phyloP scores from a whole-genome alignment of 2,797 vertebrate species.

The Myotis planiceps region DNA sequence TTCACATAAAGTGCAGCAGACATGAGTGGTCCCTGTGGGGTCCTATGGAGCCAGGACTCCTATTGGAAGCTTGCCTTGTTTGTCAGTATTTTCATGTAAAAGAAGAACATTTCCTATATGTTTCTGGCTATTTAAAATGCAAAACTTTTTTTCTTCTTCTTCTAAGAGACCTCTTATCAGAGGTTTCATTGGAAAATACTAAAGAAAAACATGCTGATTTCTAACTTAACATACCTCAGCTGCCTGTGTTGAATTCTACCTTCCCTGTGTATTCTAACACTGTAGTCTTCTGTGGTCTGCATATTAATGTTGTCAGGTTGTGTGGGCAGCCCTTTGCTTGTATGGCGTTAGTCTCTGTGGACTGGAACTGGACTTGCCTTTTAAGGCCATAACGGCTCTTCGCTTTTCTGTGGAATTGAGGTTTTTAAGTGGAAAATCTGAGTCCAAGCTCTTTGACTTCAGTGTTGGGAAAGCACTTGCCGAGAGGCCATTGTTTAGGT shows the following conservation, averaged over 20 bases:
- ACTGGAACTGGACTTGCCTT: conserved; percentile 80
- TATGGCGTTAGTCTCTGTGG: conserved; percentile 74
- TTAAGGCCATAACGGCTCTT: conserved; percentile 76
- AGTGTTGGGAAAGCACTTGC: conserved; percentile 76
- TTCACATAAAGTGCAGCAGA: not conserved
- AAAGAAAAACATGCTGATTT: conserved; percentile 27
- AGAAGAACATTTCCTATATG: not conserved
- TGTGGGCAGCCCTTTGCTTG: conserved; percentile 61
- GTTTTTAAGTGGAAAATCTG: conserved; percentile 88
- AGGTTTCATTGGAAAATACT: conserved; percentile 68
- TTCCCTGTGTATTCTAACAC: conserved; percentile 69
- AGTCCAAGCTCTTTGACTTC: conserved; percentile 75
- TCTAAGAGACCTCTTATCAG: conserved; percentile 76
- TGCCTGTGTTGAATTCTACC: conserved; percentile 70
- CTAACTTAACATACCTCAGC: conserved; percentile 71
- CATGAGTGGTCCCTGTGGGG: not conserved
- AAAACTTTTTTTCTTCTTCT: conserved; percentile 26
- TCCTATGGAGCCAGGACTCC: conserved; percentile 25
- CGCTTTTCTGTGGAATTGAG: conserved; percentile 87
- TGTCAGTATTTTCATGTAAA: conserved; percentile 62
- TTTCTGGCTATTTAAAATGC: conserved; percentile 52
- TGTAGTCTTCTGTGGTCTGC: conserved; percentile 79
- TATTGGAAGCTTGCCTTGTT: conserved; percentile 57
- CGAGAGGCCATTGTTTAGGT: conserved; percentile 69
- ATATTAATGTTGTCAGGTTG: conserved; percentile 76